Evolutionary conservation across 1,140 invertebrate genomes (phyloP).

Genomic region (Aphidius gifuensis): DNA sequence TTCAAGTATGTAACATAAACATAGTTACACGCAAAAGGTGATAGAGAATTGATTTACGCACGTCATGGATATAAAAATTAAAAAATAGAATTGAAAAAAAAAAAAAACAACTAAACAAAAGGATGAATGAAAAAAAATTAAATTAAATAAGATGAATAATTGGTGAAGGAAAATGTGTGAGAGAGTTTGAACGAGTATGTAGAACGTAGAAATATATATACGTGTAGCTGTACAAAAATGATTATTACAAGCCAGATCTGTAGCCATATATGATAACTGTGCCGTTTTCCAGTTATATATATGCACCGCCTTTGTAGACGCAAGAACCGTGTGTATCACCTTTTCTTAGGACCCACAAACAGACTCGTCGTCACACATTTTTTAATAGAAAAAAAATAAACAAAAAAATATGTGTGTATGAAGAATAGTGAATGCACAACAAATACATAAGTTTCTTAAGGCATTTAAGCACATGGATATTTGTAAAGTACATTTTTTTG

Average conservation of each 20-base stretch:
- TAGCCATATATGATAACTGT: conserved; percentile 41
- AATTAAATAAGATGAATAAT: background rate
- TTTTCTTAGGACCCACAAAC: background rate
- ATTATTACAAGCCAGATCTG: conserved; percentile 40
- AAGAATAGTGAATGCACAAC: no score
- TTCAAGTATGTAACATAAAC: no score
- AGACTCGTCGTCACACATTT: no score
- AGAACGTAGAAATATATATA: conserved; percentile 25
- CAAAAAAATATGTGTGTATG: no score
- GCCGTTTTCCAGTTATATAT: conserved; percentile 38
- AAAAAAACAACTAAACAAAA: background rate
- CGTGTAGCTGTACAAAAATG: conserved; percentile 34
- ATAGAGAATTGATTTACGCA: conserved; percentile 1
- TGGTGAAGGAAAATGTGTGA: background rate
- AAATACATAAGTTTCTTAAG: no score
- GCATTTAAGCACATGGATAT: no score
- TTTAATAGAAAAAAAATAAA: no score
- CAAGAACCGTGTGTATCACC: background rate
- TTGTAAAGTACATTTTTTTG: no score
- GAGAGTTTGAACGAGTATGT: conserved; percentile 28
- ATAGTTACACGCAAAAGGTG: background rate
- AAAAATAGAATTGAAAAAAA: no score
- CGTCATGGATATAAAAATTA: background rate
- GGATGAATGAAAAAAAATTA: background rate
- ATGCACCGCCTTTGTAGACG: conserved; percentile 11